Evolutionary conservation across 2,113 vertebrate species (phyloP).

Genomic region (Loxodonta africana): DNA sequence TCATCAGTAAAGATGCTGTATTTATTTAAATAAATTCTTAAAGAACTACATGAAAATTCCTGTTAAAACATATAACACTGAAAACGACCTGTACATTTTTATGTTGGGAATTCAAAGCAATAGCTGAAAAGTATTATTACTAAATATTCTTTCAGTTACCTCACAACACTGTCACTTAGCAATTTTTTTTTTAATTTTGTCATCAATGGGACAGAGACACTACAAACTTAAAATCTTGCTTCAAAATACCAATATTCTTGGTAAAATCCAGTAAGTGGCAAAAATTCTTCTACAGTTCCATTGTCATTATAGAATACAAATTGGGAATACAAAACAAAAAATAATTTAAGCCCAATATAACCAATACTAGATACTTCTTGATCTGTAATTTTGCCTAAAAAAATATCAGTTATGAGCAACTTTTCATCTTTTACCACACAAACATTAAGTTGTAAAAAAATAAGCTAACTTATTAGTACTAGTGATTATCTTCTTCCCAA

Average conservation of each 20-base stretch:
- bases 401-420: not conserved
- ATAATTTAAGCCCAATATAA: conserved; percentile 4
- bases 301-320: conserved; percentile 11
- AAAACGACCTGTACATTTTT: not conserved
- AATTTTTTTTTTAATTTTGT: not conserved
- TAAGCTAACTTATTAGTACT: not conserved
- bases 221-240: conserved; percentile 55
- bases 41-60: conserved; percentile 1
- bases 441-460: conserved; percentile 56
- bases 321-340: not conserved
- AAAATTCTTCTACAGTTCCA: not conserved
- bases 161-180: not conserved
- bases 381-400: conserved; percentile 47
- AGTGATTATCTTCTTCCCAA: not conserved
- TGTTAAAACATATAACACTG: conserved; percentile 37
- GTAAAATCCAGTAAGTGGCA: not conserved
- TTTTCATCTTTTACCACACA: not conserved
- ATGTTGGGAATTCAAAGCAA: conserved; percentile 12
- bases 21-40: conserved; percentile 6
- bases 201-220: conserved; percentile 1
- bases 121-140: not conserved
- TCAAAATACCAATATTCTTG: conserved; percentile 44
- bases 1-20: not conserved
- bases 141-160: conserved; percentile 34
- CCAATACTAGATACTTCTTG: not conserved